These are phyloP conservation scores for Copidosoma aretas DNA, from an alignment of 2,888 invertebrate species.

Conservation along the genomic window DNA sequence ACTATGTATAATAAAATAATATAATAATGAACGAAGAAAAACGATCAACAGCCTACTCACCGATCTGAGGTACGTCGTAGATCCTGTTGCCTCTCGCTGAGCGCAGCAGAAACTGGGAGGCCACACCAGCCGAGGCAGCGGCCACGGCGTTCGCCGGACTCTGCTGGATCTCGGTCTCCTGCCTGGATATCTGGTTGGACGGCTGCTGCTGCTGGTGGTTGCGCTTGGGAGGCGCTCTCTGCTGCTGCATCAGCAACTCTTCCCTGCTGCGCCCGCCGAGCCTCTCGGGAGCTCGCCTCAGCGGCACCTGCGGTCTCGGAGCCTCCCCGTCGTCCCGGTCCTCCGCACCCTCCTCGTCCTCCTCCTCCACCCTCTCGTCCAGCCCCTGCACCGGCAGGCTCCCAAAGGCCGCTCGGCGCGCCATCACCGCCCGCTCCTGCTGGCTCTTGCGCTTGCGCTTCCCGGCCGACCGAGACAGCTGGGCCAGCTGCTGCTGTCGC, in stretches of 20 bases:
- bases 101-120: constrained; percentile 80
- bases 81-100: constrained; percentile 67
- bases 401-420: neutral
- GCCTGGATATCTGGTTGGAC: neutral
- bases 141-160: constrained; percentile 59
- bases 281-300: neutral
- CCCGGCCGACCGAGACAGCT: neutral
- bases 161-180: constrained; percentile 30
- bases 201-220: neutral
- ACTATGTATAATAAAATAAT: too few relatives aligned
- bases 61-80: constrained; percentile 87
- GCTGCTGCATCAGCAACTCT: neutral
- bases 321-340: constrained; percentile 36
- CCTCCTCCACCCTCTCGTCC: constrained; percentile 12
- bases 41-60: constrained; percentile 61
- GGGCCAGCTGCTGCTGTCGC: constrained; percentile 5
- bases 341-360: constrained; percentile 17
- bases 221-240: neutral
- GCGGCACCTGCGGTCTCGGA: constrained; percentile 33
- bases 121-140: constrained; percentile 64
- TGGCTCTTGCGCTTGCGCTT: neutral
- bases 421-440: neutral
- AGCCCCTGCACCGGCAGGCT: neutral
- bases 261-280: constrained; percentile 6
- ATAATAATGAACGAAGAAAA: neutral